Evolutionary conservation across 2,113 vertebrate species (phyloP), one percentile per base, ranked within the genome.

Genomic region (Oncorhynchus masou): DNA sequence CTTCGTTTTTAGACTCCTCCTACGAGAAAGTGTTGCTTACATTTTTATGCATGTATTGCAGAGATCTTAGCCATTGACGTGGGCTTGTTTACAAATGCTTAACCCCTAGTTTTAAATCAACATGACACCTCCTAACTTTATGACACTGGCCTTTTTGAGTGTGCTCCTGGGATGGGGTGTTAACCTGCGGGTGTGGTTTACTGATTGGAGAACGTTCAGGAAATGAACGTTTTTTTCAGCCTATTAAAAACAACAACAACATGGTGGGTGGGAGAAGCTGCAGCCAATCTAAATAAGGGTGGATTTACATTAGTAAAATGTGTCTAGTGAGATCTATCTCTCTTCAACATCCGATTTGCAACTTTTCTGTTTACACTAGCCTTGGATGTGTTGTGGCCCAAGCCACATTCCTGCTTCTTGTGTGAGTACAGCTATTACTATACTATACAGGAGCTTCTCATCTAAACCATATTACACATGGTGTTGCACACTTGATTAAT

Each of bases 171-270:
- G 65, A 81, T 59, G 45, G 76, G 67, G 77, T n/a, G 80, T 65
- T 49, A n/a, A 88, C 84, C 83, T 80, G 64, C 75, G 85, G 91
- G 20, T 84, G 90, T 81, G 90, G 85, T 49, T 71, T 68, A 6
- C 70, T 60, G 65, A 83, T 73, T 86, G 74, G 73, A 81, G 70
- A 83, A 79, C 75, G 49, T 85, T 87, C 88, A 85, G 91, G 91
- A 92, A 92, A 92, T 91, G 80, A 90, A 88, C 85, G 87, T 91
- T 91, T 91, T 91, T 91, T 89, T 91, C 90, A 91, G 87, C 57
- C 88, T 80, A 80, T 71, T 48, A 65, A 85, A 84, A 87, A 88
- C 88, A 91, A 87, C 84, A 88, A 79, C 84, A 86, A 71, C 22
- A 4, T 74, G 60, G 77, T 73, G 79, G 83, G 83, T 73, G 81